phyloP scores from a whole-genome alignment of 2,888 invertebrate species.

The Penaeus monodon region DNA sequence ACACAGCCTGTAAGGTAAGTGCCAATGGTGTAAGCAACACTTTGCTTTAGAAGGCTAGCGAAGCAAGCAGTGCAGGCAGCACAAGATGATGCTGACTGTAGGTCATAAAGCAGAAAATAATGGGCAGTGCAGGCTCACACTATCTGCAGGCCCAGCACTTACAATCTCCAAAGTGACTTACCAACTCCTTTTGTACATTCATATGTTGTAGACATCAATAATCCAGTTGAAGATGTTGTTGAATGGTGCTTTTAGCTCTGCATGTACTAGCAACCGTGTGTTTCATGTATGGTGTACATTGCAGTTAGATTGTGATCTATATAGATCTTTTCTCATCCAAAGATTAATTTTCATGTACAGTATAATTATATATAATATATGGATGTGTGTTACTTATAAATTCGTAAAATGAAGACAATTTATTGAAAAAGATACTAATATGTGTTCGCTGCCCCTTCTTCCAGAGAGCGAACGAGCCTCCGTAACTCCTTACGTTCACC shows the following conservation, averaged over 20 bases:
- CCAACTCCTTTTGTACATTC: constrained; percentile 57
- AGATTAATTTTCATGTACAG: constrained; percentile 38
- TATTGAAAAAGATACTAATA: constrained; percentile 2
- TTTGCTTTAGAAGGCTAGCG: neutral
- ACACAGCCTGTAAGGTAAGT: constrained; percentile 31
- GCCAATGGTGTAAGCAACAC: constrained; percentile 9
- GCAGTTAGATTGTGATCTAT: constrained; percentile 49
- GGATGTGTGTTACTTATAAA: constrained; percentile 6
- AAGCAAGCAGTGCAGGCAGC: neutral
- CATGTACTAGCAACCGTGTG: constrained; percentile 53
- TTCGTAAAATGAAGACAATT: constrained; percentile 15
- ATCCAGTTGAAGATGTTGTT: constrained; percentile 38
- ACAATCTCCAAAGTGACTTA: constrained; percentile 63
- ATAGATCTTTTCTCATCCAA: constrained; percentile 44
- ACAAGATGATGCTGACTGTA: constrained; percentile 4
- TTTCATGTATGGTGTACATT: constrained; percentile 48
- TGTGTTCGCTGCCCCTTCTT: neutral
- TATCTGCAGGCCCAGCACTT: constrained; percentile 24
- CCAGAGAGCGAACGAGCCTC: no score
- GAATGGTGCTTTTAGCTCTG: constrained; percentile 60
- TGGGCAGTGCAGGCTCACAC: constrained; percentile 21
- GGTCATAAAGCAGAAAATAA: neutral
- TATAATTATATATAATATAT: constrained; percentile 17
- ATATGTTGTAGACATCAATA: constrained; percentile 48
- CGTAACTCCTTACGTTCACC: neutral